Evolutionary conservation across 2,113 vertebrate genomes (phyloP).

Genomic region (Fulica atra): DNA sequence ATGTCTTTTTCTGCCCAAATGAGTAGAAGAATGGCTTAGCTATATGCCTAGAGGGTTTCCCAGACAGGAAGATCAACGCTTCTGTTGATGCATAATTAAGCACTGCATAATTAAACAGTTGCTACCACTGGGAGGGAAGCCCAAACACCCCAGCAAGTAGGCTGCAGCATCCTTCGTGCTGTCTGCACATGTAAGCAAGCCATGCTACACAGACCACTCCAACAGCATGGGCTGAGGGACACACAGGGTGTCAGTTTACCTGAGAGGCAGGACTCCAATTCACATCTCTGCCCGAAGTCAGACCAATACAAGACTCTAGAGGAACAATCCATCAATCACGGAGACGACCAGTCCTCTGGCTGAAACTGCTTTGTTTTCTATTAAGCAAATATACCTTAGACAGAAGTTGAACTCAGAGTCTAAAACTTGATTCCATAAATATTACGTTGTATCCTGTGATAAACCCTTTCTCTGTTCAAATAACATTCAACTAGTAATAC

Average conservation of each 20-base stretch:
- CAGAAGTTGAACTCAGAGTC: background rate
- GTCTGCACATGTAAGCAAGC: background rate
- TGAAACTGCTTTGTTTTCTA: background rate
- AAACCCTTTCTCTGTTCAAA: background rate
- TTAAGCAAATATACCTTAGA: background rate
- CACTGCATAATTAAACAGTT: background rate
- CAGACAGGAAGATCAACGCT: background rate
- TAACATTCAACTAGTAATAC: background rate
- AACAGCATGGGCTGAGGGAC: background rate
- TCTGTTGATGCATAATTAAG: background rate
- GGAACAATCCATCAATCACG: background rate
- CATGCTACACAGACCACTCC: fast-evolving
- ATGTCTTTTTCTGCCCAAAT: background rate
- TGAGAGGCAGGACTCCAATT: background rate
- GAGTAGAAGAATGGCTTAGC: background rate
- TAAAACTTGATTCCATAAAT: background rate
- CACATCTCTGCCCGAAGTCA: background rate
- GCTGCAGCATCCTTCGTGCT: background rate
- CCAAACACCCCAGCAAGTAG: background rate
- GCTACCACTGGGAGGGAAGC: background rate
- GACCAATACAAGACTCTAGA: background rate
- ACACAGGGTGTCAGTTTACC: fast-evolving
- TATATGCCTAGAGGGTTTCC: background rate
- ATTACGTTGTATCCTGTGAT: background rate
- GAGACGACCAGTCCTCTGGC: background rate